Percentiles rank a stretch among this genome's conserved stretches.
Evolutionary conservation across 2,888 invertebrate species (phyloP).

Genomic region (Sycophila texana): DNA sequence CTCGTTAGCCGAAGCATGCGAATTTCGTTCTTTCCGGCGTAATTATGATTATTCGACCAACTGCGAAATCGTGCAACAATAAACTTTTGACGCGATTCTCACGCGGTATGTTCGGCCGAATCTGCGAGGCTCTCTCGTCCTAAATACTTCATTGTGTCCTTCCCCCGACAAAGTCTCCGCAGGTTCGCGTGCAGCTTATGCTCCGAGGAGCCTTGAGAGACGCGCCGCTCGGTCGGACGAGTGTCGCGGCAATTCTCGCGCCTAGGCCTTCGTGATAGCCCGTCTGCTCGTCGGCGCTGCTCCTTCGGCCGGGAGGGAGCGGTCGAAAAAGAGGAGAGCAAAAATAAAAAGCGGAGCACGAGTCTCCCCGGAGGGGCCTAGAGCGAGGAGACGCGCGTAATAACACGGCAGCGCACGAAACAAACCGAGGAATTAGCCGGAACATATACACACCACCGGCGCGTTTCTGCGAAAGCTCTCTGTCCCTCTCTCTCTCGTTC

Average conservation of each 20-base stretch:
- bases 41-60: no score
- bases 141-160: not conserved
- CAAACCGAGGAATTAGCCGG: conserved; percentile 70
- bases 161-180: conserved; percentile 9
- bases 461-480: conserved; percentile 69
- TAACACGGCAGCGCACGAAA: conserved; percentile 68
- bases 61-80: no score
- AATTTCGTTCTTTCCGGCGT: no score
- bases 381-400: conserved; percentile 62
- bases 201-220: conserved; percentile 20
- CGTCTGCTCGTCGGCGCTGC: not conserved
- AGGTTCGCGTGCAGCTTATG: not conserved
- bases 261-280: conserved; percentile 36
- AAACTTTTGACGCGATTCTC: no score
- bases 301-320: not conserved
- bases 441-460: conserved; percentile 61
- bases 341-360: conserved; percentile 8
- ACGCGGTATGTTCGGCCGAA: no score
- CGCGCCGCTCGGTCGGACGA: not conserved
- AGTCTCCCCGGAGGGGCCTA: conserved; percentile 42
- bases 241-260: conserved; percentile 53
- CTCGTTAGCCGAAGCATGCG: no score
- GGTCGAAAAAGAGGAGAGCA: not conserved
- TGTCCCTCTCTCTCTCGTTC: conserved; percentile 50
- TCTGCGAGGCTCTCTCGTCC: not conserved